Evolutionary conservation across 2,888 invertebrate species (phyloP).

Genomic region (Meteorus cinctellus): DNA sequence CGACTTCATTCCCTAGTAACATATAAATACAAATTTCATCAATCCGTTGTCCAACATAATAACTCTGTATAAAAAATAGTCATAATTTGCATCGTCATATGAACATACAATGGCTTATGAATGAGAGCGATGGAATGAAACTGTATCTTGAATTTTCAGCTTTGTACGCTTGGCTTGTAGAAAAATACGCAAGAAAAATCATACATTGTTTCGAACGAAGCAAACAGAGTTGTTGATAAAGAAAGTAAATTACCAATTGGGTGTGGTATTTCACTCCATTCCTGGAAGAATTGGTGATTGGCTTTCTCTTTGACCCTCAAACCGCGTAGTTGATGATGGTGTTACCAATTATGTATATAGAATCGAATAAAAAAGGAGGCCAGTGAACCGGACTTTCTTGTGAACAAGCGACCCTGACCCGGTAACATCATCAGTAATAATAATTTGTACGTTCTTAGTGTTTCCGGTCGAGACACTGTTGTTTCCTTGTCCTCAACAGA

Average conservation of each 20-base stretch:
- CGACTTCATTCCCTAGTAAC: conserved; percentile 19
- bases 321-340: conserved; percentile 51
- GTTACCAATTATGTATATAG: background rate
- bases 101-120: background rate
- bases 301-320: conserved; percentile 58
- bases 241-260: conserved; percentile 39
- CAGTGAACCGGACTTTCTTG: conserved; percentile 63
- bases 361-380: conserved; percentile 60
- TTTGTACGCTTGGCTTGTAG: conserved; percentile 24
- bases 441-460: background rate
- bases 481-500: background rate
- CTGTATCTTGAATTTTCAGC: background rate
- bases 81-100: background rate
- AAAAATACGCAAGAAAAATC: conserved; percentile 1
- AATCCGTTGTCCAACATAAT: conserved; percentile 32
- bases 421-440: conserved; percentile 47
- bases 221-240: conserved; percentile 7
- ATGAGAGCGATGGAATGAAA: conserved; percentile 26
- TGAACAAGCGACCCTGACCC: conserved; percentile 64
- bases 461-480: background rate
- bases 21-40: conserved; percentile 23
- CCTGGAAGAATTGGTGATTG: conserved; percentile 53
- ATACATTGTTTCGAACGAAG: background rate
- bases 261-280: conserved; percentile 44
- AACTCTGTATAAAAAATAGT: background rate